These are phyloP conservation scores for Choreutis nemorana DNA, from an alignment of 2,888 invertebrate genomes.

Conservation along the genomic window DNA sequence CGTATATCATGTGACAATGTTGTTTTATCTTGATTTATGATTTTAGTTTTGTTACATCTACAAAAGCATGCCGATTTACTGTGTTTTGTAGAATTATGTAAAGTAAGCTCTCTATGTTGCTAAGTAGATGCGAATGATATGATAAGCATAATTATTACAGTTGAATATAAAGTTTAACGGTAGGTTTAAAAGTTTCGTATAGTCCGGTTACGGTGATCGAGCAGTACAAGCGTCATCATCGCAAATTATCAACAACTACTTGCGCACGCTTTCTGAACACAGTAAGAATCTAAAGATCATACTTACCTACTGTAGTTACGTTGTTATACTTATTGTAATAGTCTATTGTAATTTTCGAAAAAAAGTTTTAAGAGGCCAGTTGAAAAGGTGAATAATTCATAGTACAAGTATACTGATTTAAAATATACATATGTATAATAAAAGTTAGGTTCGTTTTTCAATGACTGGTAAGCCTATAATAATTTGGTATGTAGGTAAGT, in stretches of 20 bases:
- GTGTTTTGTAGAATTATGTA: not conserved
- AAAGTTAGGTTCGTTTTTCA: too few relatives aligned
- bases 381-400: too few relatives aligned
- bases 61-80: not conserved
- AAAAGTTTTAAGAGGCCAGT: too few relatives aligned
- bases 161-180: not conserved
- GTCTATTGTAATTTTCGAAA: too few relatives aligned
- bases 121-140: not conserved
- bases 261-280: slow-evolving; percentile 61
- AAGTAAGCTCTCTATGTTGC: too few relatives aligned
- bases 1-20: slow-evolving; percentile 64
- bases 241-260: slow-evolving; percentile 51
- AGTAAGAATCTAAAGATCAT: slow-evolving; percentile 42
- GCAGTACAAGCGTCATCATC: slow-evolving; percentile 29
- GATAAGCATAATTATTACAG: not conserved
- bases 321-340: too few relatives aligned
- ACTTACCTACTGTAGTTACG: too few relatives aligned
- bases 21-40: slow-evolving; percentile 53
- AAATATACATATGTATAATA: too few relatives aligned
- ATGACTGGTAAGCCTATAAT: too few relatives aligned
- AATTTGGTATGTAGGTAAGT: too few relatives aligned
- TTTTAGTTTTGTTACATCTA: slow-evolving; percentile 1
- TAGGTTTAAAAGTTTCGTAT: not conserved
- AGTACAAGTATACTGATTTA: too few relatives aligned
- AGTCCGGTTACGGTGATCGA: not conserved